Evolutionary conservation across 2,113 vertebrate species (phyloP).

Genomic region (Nothobranchius furzeri): DNA sequence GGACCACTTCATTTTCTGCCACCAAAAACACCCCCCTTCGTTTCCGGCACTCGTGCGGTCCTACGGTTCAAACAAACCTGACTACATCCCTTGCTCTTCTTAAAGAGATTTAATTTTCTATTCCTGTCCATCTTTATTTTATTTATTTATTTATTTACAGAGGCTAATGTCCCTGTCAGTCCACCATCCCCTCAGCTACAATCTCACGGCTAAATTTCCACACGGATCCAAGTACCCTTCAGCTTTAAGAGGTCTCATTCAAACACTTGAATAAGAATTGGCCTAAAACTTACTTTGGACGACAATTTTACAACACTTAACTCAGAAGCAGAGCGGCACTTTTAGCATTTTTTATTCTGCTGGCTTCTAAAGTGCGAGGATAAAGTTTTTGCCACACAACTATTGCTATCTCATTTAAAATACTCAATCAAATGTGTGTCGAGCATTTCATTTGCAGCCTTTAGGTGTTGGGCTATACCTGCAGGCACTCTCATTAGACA

Average conservation of each 20-base stretch:
- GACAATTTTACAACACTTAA: slow-evolving; percentile 60
- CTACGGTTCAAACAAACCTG: slow-evolving; percentile 55
- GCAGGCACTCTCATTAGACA: slow-evolving; percentile 61
- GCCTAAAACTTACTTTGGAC: slow-evolving; percentile 51
- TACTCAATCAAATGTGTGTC: slow-evolving; percentile 53
- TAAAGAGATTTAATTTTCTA: slow-evolving; percentile 72
- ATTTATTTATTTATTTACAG: slow-evolving; percentile 15
- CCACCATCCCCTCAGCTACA: slow-evolving; percentile 50
- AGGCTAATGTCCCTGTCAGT: slow-evolving; percentile 67
- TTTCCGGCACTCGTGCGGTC: slow-evolving; percentile 38
- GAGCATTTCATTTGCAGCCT: slow-evolving; percentile 53
- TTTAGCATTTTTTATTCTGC: slow-evolving; percentile 34
- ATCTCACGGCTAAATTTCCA: slow-evolving; percentile 69
- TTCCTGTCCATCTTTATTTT: slow-evolving; percentile 54
- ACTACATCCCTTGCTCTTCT: slow-evolving; percentile 61
- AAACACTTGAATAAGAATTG: slow-evolving; percentile 66
- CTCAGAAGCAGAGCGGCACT: slow-evolving; percentile 46
- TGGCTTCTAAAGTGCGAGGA: slow-evolving; percentile 35
- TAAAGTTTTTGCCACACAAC: slow-evolving; percentile 15
- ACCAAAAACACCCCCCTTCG: slow-evolving; percentile 58
- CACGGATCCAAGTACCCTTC: slow-evolving; percentile 64
- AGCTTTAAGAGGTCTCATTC: slow-evolving; percentile 69
- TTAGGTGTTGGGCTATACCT: slow-evolving; percentile 61
- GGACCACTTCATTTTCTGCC: slow-evolving; percentile 60
- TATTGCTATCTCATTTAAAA: slow-evolving; percentile 39